phyloP scores from a whole-genome alignment of 2,888 invertebrate genomes.

The Antheraea yamamai region DNA sequence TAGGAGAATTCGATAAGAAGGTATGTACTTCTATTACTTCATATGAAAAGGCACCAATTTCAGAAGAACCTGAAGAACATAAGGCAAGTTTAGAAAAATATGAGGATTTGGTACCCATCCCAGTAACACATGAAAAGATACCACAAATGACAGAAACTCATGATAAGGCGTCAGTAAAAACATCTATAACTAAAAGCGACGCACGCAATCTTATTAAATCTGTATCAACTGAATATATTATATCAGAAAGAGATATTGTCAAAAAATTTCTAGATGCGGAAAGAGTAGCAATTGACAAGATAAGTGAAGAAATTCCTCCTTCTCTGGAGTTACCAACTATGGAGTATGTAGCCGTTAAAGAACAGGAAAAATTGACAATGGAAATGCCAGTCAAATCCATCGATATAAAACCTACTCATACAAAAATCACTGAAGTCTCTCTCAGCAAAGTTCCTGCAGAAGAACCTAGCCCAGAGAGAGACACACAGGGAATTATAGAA shows the following conservation, averaged over 20 bases:
- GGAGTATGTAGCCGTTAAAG: background rate
- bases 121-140: background rate
- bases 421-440: constrained; percentile 17
- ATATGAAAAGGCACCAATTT: background rate
- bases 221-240: background rate
- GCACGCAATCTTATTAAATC: background rate
- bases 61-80: background rate
- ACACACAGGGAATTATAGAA: background rate
- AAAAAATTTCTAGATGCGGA: background rate
- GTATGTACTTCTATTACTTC: constrained; percentile 2
- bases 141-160: background rate
- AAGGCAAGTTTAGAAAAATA: background rate
- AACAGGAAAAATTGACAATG: background rate
- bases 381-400: constrained; percentile 17
- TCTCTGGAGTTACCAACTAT: background rate
- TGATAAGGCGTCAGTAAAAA: background rate
- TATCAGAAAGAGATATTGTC: background rate
- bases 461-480: constrained; percentile 27
- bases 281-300: background rate
- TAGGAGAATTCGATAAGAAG: constrained; percentile 25
- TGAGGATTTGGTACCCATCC: background rate
- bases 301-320: background rate
- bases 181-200: background rate
- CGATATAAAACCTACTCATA: constrained; percentile 25
- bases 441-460: constrained; percentile 25